Base-by-base conservation (phyloP, 2,797 vertebrate species). In the Galagoides demidoff region DNA sequence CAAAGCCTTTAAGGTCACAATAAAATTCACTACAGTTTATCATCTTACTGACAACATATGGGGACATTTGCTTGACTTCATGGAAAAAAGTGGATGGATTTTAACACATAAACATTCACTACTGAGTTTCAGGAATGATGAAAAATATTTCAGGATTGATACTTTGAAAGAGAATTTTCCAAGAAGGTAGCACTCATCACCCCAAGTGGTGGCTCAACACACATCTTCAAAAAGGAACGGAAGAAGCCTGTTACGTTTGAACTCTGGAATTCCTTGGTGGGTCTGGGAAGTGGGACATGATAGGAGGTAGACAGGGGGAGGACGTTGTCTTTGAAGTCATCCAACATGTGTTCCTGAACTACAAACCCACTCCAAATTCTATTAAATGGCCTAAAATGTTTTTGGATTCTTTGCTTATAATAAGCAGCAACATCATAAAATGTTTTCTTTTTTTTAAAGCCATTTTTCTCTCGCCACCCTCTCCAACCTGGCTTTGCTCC, bases 241-340 rank as follows among this genome's bases (percentile, higher is more conserved):
- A 57, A 11, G 11, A n/a, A 31, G 22, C 3, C 14, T 5, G 0
- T 27, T 27, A 17, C 11, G 23, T 90, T 49, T 73, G 77, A 92
- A 9, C 52, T 73, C 57, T 27, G 43, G 29, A 57, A 29, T 37
- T 39, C 19, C 61, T 86, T 11, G 16, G 23, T 16, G 49, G 9
- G n/a, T 3, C 4, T 66, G 23, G n/a, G 37, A 23, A 0, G 0
- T 25, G 31, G n/a, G 17, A 9, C 16, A 34, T 6, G 55, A 20
- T 22, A 1, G 0, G 71, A 5, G 52, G 31, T 2, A 16, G 20
- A 2, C 0, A 19, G 31, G 8, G 23, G 66, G 20, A 81, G 6
- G 34, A 27, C 22, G 5, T 45, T 93, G 1, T 23, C 27, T 20
- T 2, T 14, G 57, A 57, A 16, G 57, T 45, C 39, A 13, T 16